Conservation (phyloP, 2,797 vertebrate species). For the Hydrocynus forskahlii region DNA sequence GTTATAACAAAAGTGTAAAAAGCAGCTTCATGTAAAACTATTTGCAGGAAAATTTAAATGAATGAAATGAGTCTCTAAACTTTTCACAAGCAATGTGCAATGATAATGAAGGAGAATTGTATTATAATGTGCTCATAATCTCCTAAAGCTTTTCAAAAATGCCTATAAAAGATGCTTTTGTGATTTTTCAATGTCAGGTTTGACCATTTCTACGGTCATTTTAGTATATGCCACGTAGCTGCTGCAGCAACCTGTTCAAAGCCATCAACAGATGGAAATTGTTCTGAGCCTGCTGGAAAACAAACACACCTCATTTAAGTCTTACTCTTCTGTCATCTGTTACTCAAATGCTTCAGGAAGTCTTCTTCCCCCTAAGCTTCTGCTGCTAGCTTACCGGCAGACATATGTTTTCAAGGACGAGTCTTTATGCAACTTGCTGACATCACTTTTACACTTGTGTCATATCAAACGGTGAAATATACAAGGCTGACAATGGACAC, state of each 20-base stretch:
- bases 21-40: too few relatives aligned
- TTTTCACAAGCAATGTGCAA: background rate
- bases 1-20: too few relatives aligned
- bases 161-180: background rate
- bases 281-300: slow-evolving; percentile 46
- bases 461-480: slow-evolving; percentile 38
- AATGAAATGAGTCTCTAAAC: background rate
- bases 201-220: slow-evolving; percentile 10
- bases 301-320: slow-evolving; percentile 50
- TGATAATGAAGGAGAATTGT: too few relatives aligned
- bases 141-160: background rate
- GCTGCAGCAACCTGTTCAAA: slow-evolving; percentile 32
- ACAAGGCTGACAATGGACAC: slow-evolving; percentile 27
- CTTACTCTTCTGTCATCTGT: slow-evolving; percentile 40
- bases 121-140: background rate
- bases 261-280: slow-evolving; percentile 42
- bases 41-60: too few relatives aligned
- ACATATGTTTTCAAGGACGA: slow-evolving; percentile 52
- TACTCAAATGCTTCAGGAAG: slow-evolving; percentile 47
- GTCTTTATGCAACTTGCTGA: slow-evolving; percentile 25
- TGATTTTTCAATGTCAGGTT: slow-evolving; percentile 29
- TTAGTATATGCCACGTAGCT: background rate
- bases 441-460: slow-evolving; percentile 39
- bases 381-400: slow-evolving; percentile 33
- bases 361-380: slow-evolving; percentile 21